Evolutionary conservation across 1,140 invertebrate species (phyloP), one percentile per base, ranked within the genome.

Genomic region (Aphelenchoides besseyi): DNA sequence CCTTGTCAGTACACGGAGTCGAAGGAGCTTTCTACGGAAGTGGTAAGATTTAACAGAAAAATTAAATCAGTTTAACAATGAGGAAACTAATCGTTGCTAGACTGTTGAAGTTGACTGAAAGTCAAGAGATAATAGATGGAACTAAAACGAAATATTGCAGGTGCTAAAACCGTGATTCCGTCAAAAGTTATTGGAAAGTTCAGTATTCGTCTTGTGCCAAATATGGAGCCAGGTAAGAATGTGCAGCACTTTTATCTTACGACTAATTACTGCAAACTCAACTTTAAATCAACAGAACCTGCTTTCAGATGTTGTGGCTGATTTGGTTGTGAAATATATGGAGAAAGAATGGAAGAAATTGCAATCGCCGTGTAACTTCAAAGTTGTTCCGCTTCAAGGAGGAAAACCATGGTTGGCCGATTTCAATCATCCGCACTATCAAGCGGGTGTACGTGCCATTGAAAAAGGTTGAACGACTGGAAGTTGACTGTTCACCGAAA

Each of bases 11-110:
- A 57, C 84, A 85, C 70, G 84, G 88, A 59, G 94, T 97, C 82
- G 89, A 91, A 88, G 93, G 94, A 61, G 95, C 95, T 12, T 97
- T 96, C 80, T 90, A 89, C 85, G 94, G 93, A 74, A 87, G 95
- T 54, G 89, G 90, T 32, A 98, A 98, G 84, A 97, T 94, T 48
- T 48, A 23, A n/a, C n/a, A n/a, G n/a, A n/a, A n/a, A n/a, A n/a
- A n/a, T 48, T 48, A 12, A 23, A 12, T 48, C 41, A 16, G 12
- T 48, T 12, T 23, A 48, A 16, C 41, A 48, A 48, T 12, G 23
- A 16, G 12, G 12, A 48, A 48, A 48, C 12, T 48, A 23, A 12
- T 48, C 41, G 41, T 48, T 48, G n/a, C n/a, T n/a, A n/a, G n/a
- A n/a, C n/a, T n/a, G n/a, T n/a, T n/a, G n/a, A n/a, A n/a, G n/a